These are phyloP conservation scores for Drosophila merina DNA, from an alignment of 2,888 invertebrate species.

Conservation along the genomic window DNA sequence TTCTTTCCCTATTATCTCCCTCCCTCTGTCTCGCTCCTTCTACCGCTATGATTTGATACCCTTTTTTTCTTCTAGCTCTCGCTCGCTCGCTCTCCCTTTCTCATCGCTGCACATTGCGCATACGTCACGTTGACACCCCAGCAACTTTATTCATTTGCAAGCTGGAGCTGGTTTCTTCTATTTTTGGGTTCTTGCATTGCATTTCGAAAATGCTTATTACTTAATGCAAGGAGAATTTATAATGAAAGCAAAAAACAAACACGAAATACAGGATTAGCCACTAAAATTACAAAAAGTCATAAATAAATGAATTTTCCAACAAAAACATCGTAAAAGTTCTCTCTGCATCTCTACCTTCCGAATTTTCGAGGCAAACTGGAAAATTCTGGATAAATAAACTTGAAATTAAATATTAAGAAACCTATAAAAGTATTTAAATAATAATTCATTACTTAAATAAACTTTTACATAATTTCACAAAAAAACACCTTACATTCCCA, in stretches of 20 bases:
- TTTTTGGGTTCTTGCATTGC: slow-evolving; percentile 1
- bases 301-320: background rate
- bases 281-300: background rate
- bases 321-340: background rate
- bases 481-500: background rate
- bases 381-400: background rate
- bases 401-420: background rate
- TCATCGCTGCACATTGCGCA: slow-evolving; percentile 35
- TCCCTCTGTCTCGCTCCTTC: background rate
- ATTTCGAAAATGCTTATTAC: background rate
- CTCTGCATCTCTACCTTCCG: background rate
- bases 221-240: slow-evolving; percentile 3
- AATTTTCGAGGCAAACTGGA: background rate
- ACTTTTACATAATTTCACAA: no score
- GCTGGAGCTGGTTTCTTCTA: slow-evolving; percentile 1
- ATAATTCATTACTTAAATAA: no score
- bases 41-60: background rate
- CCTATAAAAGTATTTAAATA: background rate
- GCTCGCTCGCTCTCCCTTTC: background rate
- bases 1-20: background rate
- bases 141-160: slow-evolving; percentile 3
- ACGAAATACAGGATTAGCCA: background rate
- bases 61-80: slow-evolving; percentile 2
- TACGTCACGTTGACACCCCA: slow-evolving; percentile 40
- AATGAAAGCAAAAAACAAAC: background rate